Evolutionary conservation across 2,888 invertebrate species (phyloP), one percentile per base, ranked within the genome.

Genomic region (Himalopsyche kuldschensis): DNA sequence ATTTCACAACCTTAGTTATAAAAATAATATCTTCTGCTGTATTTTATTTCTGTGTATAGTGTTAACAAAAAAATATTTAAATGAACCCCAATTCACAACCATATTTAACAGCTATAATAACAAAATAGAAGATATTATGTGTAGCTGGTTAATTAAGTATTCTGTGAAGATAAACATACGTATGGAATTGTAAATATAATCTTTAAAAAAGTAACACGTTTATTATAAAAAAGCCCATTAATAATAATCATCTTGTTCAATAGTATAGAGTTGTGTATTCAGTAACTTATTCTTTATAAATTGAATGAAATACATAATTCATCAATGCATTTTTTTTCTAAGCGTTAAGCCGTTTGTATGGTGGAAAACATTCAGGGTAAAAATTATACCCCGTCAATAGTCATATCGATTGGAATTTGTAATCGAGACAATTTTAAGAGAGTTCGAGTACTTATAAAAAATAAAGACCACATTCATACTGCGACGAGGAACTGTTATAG

Each of bases 401-500:
- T 20, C 27, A 30, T 69, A 30, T 27, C 30, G 24, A 77, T 41
- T 41, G 11, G 15, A 41, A 41, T 35, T 35, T 77, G 77, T 46
- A 41, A 2, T 41, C 11, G 30, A 77, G 20, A 32, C 46, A 77
- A 41, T 11, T 76, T 30, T 31, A 20, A 76, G 31, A 76, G 10
- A 76, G 11, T 76, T 41, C 30, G 11, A 32, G 31, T 30, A 76
- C 24, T 31, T 32, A 27, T 77, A 77, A 41, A 35, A 47, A 78
- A 78, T 41, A 47, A 78, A 48, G 78, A 78, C 78, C 48, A 78
- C 78, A 78, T 47, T 48, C 27, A 31, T 48, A 48, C 78, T 78
- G 78, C 78, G 48, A 48, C 24, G 48, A 78, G 78, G 78, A 78
- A 78, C 78, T 78, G 78, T 48, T 46, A 76, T 35, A 76, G 76